Base-by-base conservation (phyloP, 2,113 vertebrate genomes). In the Oryzias javanicus region DNA sequence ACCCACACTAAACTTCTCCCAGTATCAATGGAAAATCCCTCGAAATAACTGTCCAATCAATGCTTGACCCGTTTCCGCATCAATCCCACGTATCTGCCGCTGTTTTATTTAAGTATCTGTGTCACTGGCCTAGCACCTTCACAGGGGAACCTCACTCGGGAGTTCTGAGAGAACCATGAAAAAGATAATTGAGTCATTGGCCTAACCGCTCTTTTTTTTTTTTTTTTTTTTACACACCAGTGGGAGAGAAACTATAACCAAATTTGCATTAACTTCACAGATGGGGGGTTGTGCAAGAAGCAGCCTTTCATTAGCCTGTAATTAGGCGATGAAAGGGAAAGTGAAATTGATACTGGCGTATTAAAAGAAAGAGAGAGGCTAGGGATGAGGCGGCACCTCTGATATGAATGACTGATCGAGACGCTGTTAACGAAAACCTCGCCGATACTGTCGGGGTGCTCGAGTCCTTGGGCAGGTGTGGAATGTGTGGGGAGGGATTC, bases 151-250 rank as follows among this genome's bases (percentile, higher is more conserved):
- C 58, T 62, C n/a, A 12, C 60, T 3, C 50, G 22, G 22, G 54
- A 18, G 41, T 42, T 7, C 53, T 50, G 25, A 70, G 55, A 56
- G 47, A 35, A 42, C 64, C 49, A 61, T 64, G 67, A 76, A 72
- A 74, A 73, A 63, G 72, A 76, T 82, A 80, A 88, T 86, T 20
- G 79, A 88, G 86, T 76, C 86, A 81, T 88, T 88, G 85, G 40
- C 18, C 53, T 27, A 51, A 47, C 40, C 49, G 48, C 55, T 46
- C 6, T 54, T 22, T 20, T 54, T 6, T 54, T 24, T 20, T 49
- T 40, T 35, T 42, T 63, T 69, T 72, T 73, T 42, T 7, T n/a
- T n/a, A n/a, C n/a, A 52, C 4, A 22, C 24, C 14, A 5, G 42
- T 5, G 53, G 64, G 24, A 1, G 42, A 19, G 57, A 47, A 51